phyloP scores from a whole-genome alignment of 2,797 vertebrate genomes.

The Trachops cirrhosus region DNA sequence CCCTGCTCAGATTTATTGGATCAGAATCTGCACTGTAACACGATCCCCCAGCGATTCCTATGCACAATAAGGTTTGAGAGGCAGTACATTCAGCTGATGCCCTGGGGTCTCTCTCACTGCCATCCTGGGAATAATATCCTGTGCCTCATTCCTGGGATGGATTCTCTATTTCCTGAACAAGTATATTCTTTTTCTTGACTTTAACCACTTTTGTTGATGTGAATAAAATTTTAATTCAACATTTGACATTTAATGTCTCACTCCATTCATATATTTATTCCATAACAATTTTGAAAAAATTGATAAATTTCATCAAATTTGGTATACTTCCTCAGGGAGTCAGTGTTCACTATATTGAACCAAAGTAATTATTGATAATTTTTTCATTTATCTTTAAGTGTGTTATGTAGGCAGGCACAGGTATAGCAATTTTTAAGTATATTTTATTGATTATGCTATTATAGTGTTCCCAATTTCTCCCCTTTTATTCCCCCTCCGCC shows the following conservation, averaged over 20 bases:
- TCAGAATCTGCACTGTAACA: background rate
- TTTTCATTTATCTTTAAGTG: background rate
- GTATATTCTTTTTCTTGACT: background rate
- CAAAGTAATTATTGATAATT: background rate
- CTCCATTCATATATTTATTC: background rate
- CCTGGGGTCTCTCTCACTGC: background rate
- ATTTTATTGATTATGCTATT: no score
- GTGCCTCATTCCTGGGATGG: background rate
- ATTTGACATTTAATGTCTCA: background rate
- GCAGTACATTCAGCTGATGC: background rate
- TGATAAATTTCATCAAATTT: background rate
- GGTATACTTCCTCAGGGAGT: background rate
- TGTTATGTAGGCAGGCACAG: background rate
- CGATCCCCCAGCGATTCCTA: background rate
- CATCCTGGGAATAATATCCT: background rate
- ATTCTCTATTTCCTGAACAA: background rate
- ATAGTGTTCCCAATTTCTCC: no score
- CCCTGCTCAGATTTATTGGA: background rate
- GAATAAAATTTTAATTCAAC: background rate
- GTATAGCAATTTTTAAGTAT: background rate
- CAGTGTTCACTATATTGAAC: background rate
- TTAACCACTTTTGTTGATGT: background rate
- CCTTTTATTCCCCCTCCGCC: no score
- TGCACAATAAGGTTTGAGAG: background rate
- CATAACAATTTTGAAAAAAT: background rate